Conservation (phyloP, 2,113 vertebrate species). For the Gallinago jamesoni region DNA sequence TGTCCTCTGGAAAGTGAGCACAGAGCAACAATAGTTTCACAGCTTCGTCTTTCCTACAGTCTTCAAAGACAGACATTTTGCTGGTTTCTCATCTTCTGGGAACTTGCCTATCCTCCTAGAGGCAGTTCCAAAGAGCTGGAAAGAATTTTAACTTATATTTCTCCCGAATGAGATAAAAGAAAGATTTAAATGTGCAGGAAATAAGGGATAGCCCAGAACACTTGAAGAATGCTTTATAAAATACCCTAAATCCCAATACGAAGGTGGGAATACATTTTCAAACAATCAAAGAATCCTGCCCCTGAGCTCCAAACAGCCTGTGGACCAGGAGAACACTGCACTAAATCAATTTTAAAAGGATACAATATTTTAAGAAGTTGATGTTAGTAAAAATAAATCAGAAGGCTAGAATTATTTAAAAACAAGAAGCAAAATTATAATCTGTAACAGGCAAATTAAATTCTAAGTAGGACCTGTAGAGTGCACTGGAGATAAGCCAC, state of each 20-base stretch:
- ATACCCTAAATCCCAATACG: neutral
- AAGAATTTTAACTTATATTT: neutral
- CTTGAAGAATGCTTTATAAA: neutral
- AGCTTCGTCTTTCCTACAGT: neutral
- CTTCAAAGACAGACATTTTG: neutral
- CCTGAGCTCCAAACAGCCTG: neutral
- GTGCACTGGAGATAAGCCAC: neutral
- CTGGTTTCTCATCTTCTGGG: neutral
- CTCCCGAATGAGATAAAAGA: neutral
- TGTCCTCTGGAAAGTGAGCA: neutral
- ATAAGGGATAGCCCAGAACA: neutral
- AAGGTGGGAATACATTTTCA: neutral
- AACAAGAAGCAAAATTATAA: neutral
- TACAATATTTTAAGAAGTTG: neutral
- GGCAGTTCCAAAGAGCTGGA: neutral
- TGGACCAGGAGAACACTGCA: neutral
- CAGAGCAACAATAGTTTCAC: neutral
- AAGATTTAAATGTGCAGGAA: neutral
- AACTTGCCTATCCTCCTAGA: neutral
- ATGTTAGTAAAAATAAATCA: neutral
- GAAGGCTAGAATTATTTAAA: neutral
- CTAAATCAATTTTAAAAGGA: neutral
- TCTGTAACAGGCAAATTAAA: neutral
- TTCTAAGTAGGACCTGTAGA: neutral
- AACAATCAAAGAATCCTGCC: neutral